Base-by-base conservation (phyloP, 2,113 vertebrate species). In the Hippocampus mohnikei region DNA sequence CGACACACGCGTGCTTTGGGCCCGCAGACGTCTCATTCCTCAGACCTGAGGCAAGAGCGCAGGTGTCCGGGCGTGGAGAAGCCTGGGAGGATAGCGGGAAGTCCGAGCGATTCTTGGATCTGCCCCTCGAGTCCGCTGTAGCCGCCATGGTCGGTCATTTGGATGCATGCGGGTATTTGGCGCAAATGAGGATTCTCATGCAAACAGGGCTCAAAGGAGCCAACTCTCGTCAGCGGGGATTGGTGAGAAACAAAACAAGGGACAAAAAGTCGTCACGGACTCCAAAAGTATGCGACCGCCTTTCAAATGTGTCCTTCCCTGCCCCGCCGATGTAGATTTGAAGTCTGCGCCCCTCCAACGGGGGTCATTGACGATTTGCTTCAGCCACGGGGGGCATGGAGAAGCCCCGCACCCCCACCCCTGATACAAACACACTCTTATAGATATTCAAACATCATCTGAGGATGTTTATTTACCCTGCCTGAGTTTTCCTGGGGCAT, bases 401-500 rank as follows among this genome's bases (percentile, higher is more conserved):
- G 62, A 64, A 25, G 21, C 8, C 2, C 4, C 58, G 23, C 33
- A 37, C 16, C 59, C 27, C 8, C 80, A 80, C 71, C 52, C 42
- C 50, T 40, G 70, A 85, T 74, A 72, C 72, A 87, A 90, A 87
- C 84, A 87, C 53, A 67, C 59, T 53, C 76, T 70, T 78, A 79
- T 71, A 78, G 72, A 84, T 81, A 85, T 89, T 81, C 80, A 88
- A 90, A 91, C 88, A 91, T 86, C 81, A 84, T 87, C 80, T 67
- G 5, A 83, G 72, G 74, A 81, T 83, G 84, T 90, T 89, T 90
- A 85, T 90, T 89, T 88, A 60, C 72, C 69, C 85, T 73, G 72
- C 73, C 66, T 63, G 59, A 79, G 67, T 81, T 59, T 77, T 79
- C 82, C 75, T 23, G 4, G 79, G 80, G 73, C 70, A 71, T 76